These are phyloP conservation scores for Orgyia antiqua DNA, from an alignment of 2,888 invertebrate species.

Conservation along the genomic window DNA sequence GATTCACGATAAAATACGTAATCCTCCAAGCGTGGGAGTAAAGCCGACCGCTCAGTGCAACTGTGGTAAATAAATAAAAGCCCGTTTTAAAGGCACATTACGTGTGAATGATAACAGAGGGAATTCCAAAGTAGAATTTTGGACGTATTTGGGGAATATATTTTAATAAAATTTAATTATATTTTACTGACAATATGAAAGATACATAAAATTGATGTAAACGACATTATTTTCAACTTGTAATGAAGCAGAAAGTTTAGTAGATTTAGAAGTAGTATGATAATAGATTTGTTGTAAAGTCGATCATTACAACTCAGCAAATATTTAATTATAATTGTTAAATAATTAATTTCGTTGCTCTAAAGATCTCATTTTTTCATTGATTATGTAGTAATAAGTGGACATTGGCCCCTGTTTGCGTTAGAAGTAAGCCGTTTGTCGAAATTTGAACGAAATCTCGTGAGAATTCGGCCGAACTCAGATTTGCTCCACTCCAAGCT, in stretches of 20 bases:
- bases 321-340: too few relatives aligned
- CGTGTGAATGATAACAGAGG: conserved; percentile 1
- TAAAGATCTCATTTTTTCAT: too few relatives aligned
- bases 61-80: conserved; percentile 22
- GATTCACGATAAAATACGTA: conserved; percentile 69
- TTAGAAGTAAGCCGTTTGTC: conserved; percentile 28
- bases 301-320: too few relatives aligned
- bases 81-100: conserved; percentile 13
- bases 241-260: too few relatives aligned
- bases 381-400: conserved; percentile 23
- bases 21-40: conserved; percentile 40
- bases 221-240: too few relatives aligned
- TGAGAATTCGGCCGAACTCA: conserved; percentile 45
- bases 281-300: too few relatives aligned
- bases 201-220: too few relatives aligned
- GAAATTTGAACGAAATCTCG: conserved; percentile 45
- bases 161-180: too few relatives aligned
- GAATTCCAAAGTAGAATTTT: not conserved
- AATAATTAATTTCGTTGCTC: too few relatives aligned
- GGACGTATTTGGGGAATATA: not conserved
- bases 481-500: conserved; percentile 43
- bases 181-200: too few relatives aligned
- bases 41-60: conserved; percentile 25
- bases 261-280: too few relatives aligned
- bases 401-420: conserved; percentile 22